Evolutionary conservation across 2,113 vertebrate species (phyloP), one percentile per base, ranked within the genome.

Genomic region (Pelecanus crispus): DNA sequence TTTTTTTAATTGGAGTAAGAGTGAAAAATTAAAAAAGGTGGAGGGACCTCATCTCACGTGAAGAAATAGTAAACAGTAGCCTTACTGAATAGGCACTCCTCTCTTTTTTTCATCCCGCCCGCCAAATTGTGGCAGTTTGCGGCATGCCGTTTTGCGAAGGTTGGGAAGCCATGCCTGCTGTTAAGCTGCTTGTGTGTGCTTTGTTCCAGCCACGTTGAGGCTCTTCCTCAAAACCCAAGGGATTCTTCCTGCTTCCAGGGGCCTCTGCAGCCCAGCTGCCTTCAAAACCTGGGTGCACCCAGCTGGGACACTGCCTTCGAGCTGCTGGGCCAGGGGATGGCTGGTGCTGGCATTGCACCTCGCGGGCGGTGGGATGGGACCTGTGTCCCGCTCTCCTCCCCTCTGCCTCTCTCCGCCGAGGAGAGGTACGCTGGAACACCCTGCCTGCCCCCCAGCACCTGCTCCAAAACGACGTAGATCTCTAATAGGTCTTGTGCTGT

Each of bases 181-280:
- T 45, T 70, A 40, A 71, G 61, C 24, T 21, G 13, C 28, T 59
- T 0, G 0, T 32, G 38, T 1, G 1, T 47, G 36, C 70, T 81
- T 93, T 72, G 28, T 74, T 85, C 44, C 19, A 50, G 28, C 44
- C 28, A 0, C 7, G 49, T 42, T 2, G 11, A 86, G 42, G 28
- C 17, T 5, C 16, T 61, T 92, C 14, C 50, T 80, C 44, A n/a
- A 40, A 91, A 40, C 42, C 36, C 66, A 7, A 66, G 42, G 67
- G 19, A 8, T 73, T 91, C 47, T 34, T 88, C 28, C 26, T 3
- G 2, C 45, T 81, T 94, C 72, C 26, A 63, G 42, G 22, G 55
- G 6, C 40, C 11, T 10, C 36, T 0, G 0, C 45, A 66, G 36
- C 73, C 58, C 22, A 28, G 29, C 16, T 92, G 31, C 75, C 53